phyloP scores from a whole-genome alignment of 2,113 vertebrate genomes.

The Pogona vitticeps region DNA sequence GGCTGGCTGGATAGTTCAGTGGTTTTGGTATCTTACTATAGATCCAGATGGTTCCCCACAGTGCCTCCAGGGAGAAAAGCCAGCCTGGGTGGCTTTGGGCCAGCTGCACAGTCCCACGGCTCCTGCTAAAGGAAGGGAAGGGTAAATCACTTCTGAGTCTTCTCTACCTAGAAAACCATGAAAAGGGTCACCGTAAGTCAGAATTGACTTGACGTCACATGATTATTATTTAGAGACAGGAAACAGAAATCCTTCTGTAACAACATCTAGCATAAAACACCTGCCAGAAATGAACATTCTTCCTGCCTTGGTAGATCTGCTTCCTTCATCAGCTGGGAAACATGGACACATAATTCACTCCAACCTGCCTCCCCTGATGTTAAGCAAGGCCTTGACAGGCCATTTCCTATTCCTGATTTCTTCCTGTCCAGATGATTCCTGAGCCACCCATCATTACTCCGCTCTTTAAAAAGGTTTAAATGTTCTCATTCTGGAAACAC shows the following conservation, averaged over 20 bases:
- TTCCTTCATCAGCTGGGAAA: background rate
- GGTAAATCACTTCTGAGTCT: no score
- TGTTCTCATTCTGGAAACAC: background rate
- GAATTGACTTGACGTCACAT: no score
- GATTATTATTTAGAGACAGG: no score
- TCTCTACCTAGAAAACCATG: no score
- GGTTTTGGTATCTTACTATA: no score
- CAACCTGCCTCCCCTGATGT: background rate
- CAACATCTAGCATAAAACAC: background rate
- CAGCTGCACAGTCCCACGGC: background rate
- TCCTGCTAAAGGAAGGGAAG: background rate
- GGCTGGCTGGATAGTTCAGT: no score
- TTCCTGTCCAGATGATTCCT: background rate
- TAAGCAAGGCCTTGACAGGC: background rate
- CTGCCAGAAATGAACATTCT: background rate
- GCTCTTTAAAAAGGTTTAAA: background rate
- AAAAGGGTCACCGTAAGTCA: no score
- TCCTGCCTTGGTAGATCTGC: background rate
- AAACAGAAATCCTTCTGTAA: constrained; percentile 11
- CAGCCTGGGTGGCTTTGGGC: no score
- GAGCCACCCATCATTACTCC: background rate
- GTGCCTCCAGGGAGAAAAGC: no score
- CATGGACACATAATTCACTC: background rate
- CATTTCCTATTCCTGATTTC: background rate
- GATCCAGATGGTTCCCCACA: no score